Conservation (phyloP, 2,888 invertebrate genomes). For the Uloborus plumipes region DNA sequence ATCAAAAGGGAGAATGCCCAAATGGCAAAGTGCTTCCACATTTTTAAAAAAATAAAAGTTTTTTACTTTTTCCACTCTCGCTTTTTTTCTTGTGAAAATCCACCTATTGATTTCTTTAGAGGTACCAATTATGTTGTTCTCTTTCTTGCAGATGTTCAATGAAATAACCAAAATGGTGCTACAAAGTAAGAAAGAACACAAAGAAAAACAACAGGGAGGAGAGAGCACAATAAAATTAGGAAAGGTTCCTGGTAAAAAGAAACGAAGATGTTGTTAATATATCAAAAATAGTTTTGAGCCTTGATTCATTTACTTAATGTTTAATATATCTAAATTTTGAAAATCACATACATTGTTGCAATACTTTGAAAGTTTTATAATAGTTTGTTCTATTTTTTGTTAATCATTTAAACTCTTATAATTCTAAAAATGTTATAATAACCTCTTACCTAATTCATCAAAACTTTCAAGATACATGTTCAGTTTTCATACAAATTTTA, state of each 20-base stretch:
- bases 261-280: conserved; percentile 68
- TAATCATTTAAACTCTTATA: no score
- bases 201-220: conserved; percentile 75
- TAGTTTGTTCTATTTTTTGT: not conserved
- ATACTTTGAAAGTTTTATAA: conserved; percentile 1
- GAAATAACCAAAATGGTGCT: conserved; percentile 85
- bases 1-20: no score
- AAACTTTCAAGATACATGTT: not conserved
- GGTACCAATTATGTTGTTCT: not conserved
- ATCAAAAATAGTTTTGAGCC: no score
- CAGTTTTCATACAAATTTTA: not conserved
- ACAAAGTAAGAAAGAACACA: conserved; percentile 78
- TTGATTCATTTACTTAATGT: no score
- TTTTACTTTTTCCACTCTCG: no score
- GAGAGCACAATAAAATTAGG: conserved; percentile 81
- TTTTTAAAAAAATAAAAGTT: no score
- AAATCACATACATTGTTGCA: not conserved
- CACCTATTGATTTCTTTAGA: no score
- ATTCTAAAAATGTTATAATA: no score
- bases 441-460: no score
- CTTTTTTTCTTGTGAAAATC: no score
- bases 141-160: conserved; percentile 77
- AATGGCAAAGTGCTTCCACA: no score
- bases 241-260: conserved; percentile 70
- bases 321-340: not conserved